These are phyloP conservation scores for Hyperoodon ampullatus DNA, from an alignment of 2,113 vertebrate genomes.

Conservation along the genomic window DNA sequence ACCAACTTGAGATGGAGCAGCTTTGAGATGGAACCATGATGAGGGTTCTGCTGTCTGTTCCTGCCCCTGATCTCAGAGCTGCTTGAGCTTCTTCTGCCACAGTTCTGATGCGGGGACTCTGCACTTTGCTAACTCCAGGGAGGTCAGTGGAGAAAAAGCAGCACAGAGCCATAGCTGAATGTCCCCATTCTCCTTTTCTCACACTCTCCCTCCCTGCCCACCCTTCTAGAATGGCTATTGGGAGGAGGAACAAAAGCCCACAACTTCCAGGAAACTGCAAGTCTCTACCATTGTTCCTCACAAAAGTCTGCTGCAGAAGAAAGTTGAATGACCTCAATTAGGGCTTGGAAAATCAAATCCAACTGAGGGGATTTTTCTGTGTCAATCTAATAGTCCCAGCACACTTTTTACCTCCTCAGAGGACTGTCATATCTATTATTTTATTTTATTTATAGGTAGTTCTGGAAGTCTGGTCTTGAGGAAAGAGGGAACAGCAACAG, in stretches of 20 bases:
- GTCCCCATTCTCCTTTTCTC: not conserved
- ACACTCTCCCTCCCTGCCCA: no score
- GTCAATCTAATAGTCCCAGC: not conserved
- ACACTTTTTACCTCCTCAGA: not conserved
- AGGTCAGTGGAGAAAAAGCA: not conserved
- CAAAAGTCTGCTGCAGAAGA: not conserved
- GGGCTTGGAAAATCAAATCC: not conserved
- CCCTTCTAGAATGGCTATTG: not conserved
- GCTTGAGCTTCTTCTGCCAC: not conserved
- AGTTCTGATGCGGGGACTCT: fast-evolving
- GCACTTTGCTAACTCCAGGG: not conserved
- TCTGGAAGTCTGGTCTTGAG: not conserved
- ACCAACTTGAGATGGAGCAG: not conserved
- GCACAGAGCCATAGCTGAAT: not conserved
- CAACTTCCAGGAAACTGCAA: not conserved
- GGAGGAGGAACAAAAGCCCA: not conserved
- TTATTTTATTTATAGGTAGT: not conserved
- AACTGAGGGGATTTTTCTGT: not conserved
- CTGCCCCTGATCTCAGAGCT: not conserved
- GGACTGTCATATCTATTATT: not conserved
- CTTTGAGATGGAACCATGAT: not conserved
- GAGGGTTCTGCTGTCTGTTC: not conserved
- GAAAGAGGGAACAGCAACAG: not conserved
- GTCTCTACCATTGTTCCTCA: not conserved
- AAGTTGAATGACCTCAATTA: not conserved